Evolutionary conservation across 2,113 vertebrate species (phyloP).

Genomic region (Columba janthina): DNA sequence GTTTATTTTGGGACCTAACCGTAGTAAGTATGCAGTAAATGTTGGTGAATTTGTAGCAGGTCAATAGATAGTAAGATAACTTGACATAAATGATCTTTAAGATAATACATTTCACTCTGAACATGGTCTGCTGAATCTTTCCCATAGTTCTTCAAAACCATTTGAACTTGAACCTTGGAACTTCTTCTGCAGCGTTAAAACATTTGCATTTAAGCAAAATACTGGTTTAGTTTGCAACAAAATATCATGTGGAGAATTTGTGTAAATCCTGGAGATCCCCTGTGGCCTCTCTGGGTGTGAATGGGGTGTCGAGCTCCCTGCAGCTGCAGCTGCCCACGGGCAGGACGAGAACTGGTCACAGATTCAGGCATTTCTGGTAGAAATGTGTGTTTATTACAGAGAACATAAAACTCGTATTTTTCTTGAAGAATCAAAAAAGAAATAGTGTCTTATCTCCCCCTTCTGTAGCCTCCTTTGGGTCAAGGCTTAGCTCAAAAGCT

Average conservation of each 20-base stretch:
- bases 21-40: accelerated
- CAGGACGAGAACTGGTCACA: accelerated
- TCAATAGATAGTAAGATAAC: background rate
- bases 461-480: background rate
- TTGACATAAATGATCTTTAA: too few species aligned
- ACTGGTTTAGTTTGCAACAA: background rate
- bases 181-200: background rate
- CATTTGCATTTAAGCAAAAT: background rate
- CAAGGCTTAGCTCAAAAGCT: background rate
- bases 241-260: accelerated
- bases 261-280: background rate
- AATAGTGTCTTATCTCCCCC: background rate
- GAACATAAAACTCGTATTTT: background rate
- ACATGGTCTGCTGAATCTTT: background rate
- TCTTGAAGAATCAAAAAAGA: background rate
- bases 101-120: background rate
- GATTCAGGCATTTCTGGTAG: background rate
- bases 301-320: background rate
- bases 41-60: background rate
- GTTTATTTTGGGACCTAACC: background rate
- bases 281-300: background rate
- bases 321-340: background rate
- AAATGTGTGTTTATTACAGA: background rate
- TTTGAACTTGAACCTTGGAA: background rate
- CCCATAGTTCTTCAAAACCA: background rate